phyloP scores from a whole-genome alignment of 2,888 invertebrate genomes.

The Drosophila trichaetosa region DNA sequence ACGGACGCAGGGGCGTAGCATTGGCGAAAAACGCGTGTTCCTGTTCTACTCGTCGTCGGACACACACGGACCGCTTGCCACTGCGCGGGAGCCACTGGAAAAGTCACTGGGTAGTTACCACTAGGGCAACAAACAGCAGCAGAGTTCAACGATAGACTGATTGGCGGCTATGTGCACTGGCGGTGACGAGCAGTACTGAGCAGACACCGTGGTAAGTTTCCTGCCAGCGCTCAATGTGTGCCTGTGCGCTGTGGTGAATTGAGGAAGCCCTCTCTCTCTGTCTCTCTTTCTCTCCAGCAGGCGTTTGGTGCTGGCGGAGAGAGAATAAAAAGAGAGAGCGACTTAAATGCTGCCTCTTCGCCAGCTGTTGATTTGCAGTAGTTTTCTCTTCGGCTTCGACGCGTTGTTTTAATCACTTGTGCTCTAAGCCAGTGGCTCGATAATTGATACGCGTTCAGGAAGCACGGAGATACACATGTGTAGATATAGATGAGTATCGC shows the following conservation, averaged over 20 bases:
- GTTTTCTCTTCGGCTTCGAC: conserved; percentile 15
- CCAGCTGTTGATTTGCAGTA: conserved; percentile 50
- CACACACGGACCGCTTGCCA: conserved; percentile 44
- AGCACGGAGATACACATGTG: conserved; percentile 1
- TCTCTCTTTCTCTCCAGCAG: neutral
- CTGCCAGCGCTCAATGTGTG: neutral
- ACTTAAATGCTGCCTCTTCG: conserved; percentile 39
- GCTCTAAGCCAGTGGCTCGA: conserved; percentile 25
- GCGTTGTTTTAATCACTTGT: conserved; percentile 36
- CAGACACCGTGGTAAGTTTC: conserved; percentile 46
- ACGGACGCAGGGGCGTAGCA: conserved; percentile 1
- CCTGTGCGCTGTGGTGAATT: conserved; percentile 43
- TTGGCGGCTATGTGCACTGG: conserved; percentile 40
- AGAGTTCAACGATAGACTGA: conserved; percentile 73
- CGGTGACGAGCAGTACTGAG: conserved; percentile 8
- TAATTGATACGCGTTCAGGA: conserved; percentile 47
- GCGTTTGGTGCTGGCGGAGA: neutral
- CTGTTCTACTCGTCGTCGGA: neutral
- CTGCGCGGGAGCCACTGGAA: conserved; percentile 18
- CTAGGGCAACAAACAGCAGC: conserved; percentile 63
- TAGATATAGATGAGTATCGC: neutral
- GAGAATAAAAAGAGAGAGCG: conserved; percentile 2
- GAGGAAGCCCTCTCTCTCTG: neutral
- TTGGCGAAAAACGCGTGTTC: conserved; percentile 31
- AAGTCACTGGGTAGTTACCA: conserved; percentile 8